Base-by-base conservation (phyloP, 2,113 vertebrate genomes). In the Anthoscopus minutus region DNA sequence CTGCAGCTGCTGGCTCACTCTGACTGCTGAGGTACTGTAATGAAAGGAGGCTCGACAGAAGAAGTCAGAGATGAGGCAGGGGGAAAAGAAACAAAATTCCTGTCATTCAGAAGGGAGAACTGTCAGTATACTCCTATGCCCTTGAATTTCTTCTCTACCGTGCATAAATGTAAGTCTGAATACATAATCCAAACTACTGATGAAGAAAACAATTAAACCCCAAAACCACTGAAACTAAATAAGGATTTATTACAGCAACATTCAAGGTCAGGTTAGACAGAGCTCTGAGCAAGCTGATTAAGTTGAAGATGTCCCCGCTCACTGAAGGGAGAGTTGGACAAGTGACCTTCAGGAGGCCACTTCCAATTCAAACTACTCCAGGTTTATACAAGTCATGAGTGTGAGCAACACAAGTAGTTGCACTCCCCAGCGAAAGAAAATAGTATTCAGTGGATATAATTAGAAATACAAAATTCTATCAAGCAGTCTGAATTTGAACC, bases 381-480 rank as follows among this genome's bases (percentile, higher is more conserved):
- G 5, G 4, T 56, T 18, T 60, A 28, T 10, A 13, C 0, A 4
- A 62, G 14, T 33, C 56, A 16, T 17, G 19, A 93, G 0, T 4
- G 6, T 28, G 73, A 82, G 24, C 71, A 70, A 10, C 13, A 33
- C 5, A 67, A 54, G 12, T 51, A 42, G 7, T 7, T 4, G 5
- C 91, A 45, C 4, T 67, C 17, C 0, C 0, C 38, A 64, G 47
- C 22, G 70, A 62, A 61, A 35, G 1, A 64, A 72, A 85, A 11
- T 3, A 69, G 37, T 15, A 35, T 17, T 65, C 27, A 58, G 20
- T 4, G 50, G 37, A 53, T 0, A 0, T 7, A 66, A 50, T 5
- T 6, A 45, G 37, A 64, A 71, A 53, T 6, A 45, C 9, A 33
- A 62, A 30, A 54, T 47, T 79, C 48, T 30, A n/a, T 25, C 11